These are phyloP conservation scores for Bugula neritina DNA, from an alignment of 2,888 invertebrate genomes.

Conservation along the genomic window DNA sequence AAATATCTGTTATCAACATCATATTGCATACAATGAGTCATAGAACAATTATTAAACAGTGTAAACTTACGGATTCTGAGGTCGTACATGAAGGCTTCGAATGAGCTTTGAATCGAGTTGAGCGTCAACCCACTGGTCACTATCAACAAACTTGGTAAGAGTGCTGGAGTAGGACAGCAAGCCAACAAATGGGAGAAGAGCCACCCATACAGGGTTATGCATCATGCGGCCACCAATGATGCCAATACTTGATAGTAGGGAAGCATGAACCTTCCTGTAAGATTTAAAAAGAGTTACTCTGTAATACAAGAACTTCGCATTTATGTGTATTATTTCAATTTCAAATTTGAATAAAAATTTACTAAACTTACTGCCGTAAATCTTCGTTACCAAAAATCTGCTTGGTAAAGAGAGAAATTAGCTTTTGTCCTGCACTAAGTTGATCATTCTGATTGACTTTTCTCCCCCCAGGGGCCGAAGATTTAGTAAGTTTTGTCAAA, in stretches of 20 bases:
- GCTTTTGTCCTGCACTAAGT: background rate
- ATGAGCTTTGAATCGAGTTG: background rate
- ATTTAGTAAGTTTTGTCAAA: background rate
- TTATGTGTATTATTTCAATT: no score
- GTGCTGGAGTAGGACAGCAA: background rate
- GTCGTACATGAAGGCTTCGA: background rate
- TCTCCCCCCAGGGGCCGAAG: background rate
- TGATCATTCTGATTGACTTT: background rate
- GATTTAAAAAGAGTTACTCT: no score
- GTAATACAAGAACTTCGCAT: no score
- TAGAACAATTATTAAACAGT: no score
- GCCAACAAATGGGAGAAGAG: slow-evolving; percentile 9
- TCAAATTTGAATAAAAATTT: no score
- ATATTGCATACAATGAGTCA: no score
- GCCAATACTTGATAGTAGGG: background rate
- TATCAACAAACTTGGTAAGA: background rate
- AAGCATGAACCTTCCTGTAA: background rate
- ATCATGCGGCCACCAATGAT: background rate
- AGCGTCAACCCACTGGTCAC: background rate
- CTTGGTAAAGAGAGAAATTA: background rate
- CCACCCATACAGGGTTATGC: background rate
- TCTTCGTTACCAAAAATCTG: background rate
- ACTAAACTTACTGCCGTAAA: background rate
- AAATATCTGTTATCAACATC: no score
- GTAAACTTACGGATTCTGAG: background rate